phyloP scores from a whole-genome alignment of 2,797 vertebrate genomes.

The Channa striata region DNA sequence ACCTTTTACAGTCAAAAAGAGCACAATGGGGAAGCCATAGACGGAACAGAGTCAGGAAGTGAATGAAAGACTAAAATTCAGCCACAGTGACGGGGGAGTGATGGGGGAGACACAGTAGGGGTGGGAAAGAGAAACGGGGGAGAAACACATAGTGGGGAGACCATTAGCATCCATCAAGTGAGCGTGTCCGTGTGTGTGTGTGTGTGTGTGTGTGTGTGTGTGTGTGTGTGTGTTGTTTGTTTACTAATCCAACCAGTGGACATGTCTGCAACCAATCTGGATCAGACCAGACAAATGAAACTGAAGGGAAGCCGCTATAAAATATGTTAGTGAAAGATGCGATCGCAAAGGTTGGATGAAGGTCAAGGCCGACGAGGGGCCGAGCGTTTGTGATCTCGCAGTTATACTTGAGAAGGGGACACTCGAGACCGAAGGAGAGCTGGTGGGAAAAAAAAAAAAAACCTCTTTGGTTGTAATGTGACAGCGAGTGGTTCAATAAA shows the following conservation, averaged over 20 bases:
- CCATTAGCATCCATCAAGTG: slow-evolving; percentile 55
- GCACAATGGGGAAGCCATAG: slow-evolving; percentile 30
- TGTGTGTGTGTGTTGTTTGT: slow-evolving; percentile 31
- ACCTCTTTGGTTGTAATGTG: slow-evolving; percentile 47
- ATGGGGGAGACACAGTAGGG: neutral
- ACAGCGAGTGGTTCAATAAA: slow-evolving; percentile 60
- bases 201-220: slow-evolving; percentile 15
- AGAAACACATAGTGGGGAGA: slow-evolving; percentile 25
- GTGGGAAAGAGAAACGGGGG: neutral
- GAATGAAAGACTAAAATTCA: slow-evolving; percentile 31
- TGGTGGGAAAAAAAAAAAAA: slow-evolving; percentile 7
- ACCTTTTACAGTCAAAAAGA: slow-evolving; percentile 37
- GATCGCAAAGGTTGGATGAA: slow-evolving; percentile 41
- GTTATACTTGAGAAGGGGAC: neutral
- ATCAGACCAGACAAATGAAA: slow-evolving; percentile 16
- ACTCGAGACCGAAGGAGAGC: slow-evolving; percentile 16
- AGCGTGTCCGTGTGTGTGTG: slow-evolving; percentile 11
- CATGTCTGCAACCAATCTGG: slow-evolving; percentile 38
- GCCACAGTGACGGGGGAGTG: slow-evolving; percentile 20
- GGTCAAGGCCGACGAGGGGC: slow-evolving; percentile 30
- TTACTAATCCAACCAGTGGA: slow-evolving; percentile 32
- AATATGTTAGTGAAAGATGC: slow-evolving; percentile 26
- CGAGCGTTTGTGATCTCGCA: slow-evolving; percentile 19
- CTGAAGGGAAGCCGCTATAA: slow-evolving; percentile 9
- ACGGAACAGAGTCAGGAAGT: slow-evolving; percentile 19